Conservation (phyloP, 2,888 invertebrate species). For the Oscheius onirici region DNA sequence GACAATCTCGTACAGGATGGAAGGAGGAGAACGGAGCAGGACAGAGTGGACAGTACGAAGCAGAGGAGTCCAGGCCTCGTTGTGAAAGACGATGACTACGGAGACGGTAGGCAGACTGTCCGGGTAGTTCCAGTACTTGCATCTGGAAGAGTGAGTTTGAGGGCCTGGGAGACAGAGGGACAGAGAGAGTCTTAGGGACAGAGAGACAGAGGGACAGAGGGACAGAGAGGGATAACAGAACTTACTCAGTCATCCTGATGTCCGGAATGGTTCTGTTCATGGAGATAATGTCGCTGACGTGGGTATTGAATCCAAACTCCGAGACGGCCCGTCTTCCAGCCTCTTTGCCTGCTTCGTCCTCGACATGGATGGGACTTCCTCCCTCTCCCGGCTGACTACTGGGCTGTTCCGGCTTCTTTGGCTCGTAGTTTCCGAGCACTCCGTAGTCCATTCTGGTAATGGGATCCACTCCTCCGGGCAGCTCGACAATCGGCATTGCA, state of each 20-base stretch:
- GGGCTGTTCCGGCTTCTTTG: constrained; percentile 76
- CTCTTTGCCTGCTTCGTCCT: constrained; percentile 80
- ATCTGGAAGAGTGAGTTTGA: constrained; percentile 75
- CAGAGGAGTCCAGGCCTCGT: constrained; percentile 85
- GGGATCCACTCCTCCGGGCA: constrained; percentile 62
- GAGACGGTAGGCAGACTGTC: constrained; percentile 87
- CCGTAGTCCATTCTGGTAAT: constrained; percentile 71
- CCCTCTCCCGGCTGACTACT: constrained; percentile 77
- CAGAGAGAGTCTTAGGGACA: background rate
- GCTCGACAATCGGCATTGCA: constrained; percentile 3
- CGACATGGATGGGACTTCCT: constrained; percentile 59
- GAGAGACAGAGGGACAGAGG: background rate
- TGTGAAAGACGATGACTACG: constrained; percentile 93
- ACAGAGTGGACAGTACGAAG: constrained; percentile 88
- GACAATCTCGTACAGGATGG: constrained; percentile 74
- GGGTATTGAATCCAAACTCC: constrained; percentile 97
- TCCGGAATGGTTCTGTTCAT: constrained; percentile 89
- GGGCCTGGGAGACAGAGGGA: background rate
- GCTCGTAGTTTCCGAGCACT: constrained; percentile 83
- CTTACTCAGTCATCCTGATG: constrained; percentile 84
- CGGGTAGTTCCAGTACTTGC: constrained; percentile 95
- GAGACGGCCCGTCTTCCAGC: constrained; percentile 87
- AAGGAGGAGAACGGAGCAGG: constrained; percentile 73
- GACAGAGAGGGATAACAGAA: constrained; percentile 33
- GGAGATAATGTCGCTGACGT: constrained; percentile 87